Evolutionary conservation across 2,888 invertebrate species (phyloP).

Genomic region (Maniola hyperantus): DNA sequence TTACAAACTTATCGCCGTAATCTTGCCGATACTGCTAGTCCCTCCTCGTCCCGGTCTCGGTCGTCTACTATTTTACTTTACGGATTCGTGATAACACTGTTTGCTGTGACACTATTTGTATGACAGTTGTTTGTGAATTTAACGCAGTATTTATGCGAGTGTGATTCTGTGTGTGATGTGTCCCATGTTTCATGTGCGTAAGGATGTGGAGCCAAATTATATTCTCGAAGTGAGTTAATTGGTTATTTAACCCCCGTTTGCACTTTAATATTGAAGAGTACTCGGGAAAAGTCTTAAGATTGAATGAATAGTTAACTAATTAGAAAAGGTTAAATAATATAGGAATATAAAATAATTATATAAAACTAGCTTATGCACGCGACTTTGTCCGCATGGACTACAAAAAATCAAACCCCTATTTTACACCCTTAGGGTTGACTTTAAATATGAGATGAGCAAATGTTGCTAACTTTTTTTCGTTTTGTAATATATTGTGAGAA

Average conservation of each 20-base stretch:
- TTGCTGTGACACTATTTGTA: slow-evolving; percentile 42
- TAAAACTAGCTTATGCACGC: no score
- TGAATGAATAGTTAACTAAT: background rate
- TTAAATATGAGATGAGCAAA: no score
- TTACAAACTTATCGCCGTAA: slow-evolving; percentile 48
- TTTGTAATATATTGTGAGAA: background rate
- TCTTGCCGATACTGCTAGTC: slow-evolving; percentile 46
- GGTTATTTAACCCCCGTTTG: background rate
- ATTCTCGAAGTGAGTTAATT: slow-evolving; percentile 58
- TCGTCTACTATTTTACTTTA: slow-evolving; percentile 42
- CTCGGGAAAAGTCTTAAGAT: no score
- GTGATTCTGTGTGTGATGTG: slow-evolving; percentile 43
- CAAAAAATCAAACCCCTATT: no score
- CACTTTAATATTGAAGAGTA: no score
- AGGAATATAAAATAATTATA: background rate
- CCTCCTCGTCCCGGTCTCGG: slow-evolving; percentile 38
- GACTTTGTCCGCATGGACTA: no score
- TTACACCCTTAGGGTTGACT: no score
- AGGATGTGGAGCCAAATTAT: slow-evolving; percentile 71
- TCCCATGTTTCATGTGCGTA: slow-evolving; percentile 32
- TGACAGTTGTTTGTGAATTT: slow-evolving; percentile 40
- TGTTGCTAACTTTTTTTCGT: no score
- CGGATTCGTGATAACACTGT: slow-evolving; percentile 46
- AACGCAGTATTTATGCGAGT: slow-evolving; percentile 39
- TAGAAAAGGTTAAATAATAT: background rate